A percentile compares a stretch with the other conserved stretches of the same genome.
These are phyloP conservation scores for Dryoscopus gambensis DNA, from an alignment of 2,113 vertebrate genomes.

Conservation along the genomic window DNA sequence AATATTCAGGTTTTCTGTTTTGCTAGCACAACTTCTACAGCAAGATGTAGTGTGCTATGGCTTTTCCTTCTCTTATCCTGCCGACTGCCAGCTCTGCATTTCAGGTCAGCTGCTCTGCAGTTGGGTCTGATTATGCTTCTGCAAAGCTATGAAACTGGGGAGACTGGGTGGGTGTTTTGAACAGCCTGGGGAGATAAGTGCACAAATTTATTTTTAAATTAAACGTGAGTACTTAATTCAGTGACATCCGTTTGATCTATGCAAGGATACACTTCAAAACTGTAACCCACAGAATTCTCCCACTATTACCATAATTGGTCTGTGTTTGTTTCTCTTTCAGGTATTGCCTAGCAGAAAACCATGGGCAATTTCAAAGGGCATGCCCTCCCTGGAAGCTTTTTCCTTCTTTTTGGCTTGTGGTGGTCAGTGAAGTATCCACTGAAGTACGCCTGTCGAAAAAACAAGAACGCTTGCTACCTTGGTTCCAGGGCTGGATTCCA, in stretches of 20 bases:
- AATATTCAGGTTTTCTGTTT: neutral
- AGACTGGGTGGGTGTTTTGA: neutral
- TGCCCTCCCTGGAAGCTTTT: conserved; percentile 88
- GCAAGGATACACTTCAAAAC: neutral
- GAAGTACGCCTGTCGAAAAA: conserved; percentile 81
- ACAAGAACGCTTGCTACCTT: conserved; percentile 81
- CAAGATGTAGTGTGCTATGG: neutral
- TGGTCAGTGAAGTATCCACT: conserved; percentile 86
- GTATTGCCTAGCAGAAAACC: neutral
- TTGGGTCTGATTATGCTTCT: neutral
- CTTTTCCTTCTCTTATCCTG: neutral
- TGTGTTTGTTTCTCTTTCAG: neutral
- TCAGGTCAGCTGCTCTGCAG: neutral
- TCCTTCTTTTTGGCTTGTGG: conserved; percentile 88
- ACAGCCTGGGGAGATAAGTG: neutral
- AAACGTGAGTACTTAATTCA: neutral
- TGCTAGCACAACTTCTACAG: neutral
- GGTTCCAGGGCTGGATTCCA: conserved; percentile 80
- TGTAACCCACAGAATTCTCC: neutral
- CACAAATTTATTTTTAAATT: neutral
- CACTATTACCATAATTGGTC: neutral
- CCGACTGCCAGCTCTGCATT: neutral
- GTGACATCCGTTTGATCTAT: neutral
- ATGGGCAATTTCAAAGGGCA: conserved; percentile 97
- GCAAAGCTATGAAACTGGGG: neutral